Conservation (phyloP, 2,888 invertebrate species). For the Trachelus tabidus region DNA sequence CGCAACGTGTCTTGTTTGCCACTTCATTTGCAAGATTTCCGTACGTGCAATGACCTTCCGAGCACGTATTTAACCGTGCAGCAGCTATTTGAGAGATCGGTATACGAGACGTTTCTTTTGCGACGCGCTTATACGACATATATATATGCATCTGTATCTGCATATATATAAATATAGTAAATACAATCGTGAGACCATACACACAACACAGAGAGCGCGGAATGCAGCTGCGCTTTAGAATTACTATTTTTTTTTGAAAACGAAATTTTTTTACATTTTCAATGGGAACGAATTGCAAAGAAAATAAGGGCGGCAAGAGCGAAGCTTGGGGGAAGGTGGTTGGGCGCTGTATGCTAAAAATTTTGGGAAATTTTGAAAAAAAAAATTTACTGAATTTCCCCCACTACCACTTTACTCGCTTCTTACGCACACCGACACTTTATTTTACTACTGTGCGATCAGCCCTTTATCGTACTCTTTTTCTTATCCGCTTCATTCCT, state of each 20-base stretch:
- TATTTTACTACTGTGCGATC: not conserved
- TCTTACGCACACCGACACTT: too few relatives aligned
- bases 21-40: conserved; percentile 43
- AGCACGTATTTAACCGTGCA: not conserved
- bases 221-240: not conserved
- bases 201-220: not conserved
- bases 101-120: not conserved
- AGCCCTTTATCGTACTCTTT: not conserved
- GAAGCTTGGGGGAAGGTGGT: not conserved
- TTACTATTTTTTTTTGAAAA: not conserved
- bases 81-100: not conserved
- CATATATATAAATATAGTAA: not conserved
- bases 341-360: not conserved
- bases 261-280: not conserved
- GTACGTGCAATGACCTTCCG: conserved; percentile 16
- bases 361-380: not conserved
- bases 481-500: conserved; percentile 12
- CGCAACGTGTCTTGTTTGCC: conserved; percentile 34
- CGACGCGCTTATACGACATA: not conserved
- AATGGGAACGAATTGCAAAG: not conserved
- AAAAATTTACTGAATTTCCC: not conserved
- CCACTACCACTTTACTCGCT: not conserved
- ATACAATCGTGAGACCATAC: not conserved
- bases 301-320: not conserved
- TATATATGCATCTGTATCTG: too few relatives aligned